Base-by-base conservation (phyloP, 2,888 invertebrate genomes). In the Allygus modestus region DNA sequence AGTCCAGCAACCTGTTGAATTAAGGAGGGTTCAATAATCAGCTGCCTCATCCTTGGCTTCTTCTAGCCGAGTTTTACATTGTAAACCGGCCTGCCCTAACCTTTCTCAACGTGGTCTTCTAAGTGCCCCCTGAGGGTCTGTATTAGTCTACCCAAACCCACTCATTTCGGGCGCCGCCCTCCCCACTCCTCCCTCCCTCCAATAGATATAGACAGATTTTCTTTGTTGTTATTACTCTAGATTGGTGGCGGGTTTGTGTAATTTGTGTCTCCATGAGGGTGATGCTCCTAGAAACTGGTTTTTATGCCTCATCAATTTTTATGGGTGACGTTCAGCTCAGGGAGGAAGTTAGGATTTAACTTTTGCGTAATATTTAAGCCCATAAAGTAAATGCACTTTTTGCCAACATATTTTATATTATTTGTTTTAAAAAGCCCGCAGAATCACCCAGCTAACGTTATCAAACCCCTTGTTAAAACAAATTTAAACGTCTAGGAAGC, bases 231-330 rank as follows among this genome's bases (percentile, higher is more conserved):
- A 58, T 58, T 58, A 58, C 58, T 23, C 20, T 20, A 7, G 20
- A 58, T 46, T 17, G 46, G 46, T 12, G 58, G 58, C 58, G 20
- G 51, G 58, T 58, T 58, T 58, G 58, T 58, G 20, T 58, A 23
- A 58, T 58, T 23, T 23, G 58, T 58, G 58, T 58, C 20, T 20
- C 58, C 58, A 23, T 0, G 23, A 58, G 1, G 9, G 20, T n/a
- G n/a, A 51, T 51, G 17, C 12, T 23, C 12, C 7, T 23, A 7
- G 17, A 58, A 58, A 58, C 58, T n/a, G 23, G 58, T 58, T 58
- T 58, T 58, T 58, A 7, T 12, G 1, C 12, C 15, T 46, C 46
- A 17, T 46, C 4, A 46, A 46, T 12, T 46, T 46, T 46, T 46
- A 46, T 46, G 1, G 46, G 11, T 2, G 46, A 12, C 15, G 46